These are phyloP conservation scores for Ephialtes manifestator DNA, from an alignment of 2,888 invertebrate genomes.

Conservation along the genomic window DNA sequence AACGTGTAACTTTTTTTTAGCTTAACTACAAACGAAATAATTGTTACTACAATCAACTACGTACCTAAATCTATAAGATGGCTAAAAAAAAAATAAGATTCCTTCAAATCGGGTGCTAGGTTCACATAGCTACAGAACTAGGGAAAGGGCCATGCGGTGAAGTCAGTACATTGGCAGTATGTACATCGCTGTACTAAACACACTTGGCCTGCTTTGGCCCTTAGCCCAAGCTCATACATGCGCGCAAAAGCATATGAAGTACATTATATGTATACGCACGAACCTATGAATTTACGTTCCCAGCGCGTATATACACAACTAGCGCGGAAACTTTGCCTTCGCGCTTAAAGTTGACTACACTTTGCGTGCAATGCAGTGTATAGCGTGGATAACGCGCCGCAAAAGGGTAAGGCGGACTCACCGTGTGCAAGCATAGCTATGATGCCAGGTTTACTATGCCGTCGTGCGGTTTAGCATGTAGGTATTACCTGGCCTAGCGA, in stretches of 20 bases:
- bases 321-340: constrained; percentile 55
- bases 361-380: not conserved
- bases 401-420: constrained; percentile 49
- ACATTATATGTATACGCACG: not conserved
- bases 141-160: not conserved
- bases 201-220: constrained; percentile 26
- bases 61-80: too few relatives aligned
- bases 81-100: too few relatives aligned
- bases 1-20: too few relatives aligned
- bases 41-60: too few relatives aligned
- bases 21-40: too few relatives aligned
- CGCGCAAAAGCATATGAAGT: not conserved
- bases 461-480: constrained; percentile 2
- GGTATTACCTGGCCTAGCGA: constrained; percentile 48
- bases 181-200: constrained; percentile 45
- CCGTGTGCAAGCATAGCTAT: constrained; percentile 39
- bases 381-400: constrained; percentile 14
- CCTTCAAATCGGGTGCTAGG: too few relatives aligned
- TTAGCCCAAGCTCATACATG: constrained; percentile 11
- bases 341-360: constrained; percentile 58
- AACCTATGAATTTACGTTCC: constrained; percentile 1
- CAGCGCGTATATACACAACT: constrained; percentile 29
- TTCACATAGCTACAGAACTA: too few relatives aligned
- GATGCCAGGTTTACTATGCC: constrained; percentile 31
- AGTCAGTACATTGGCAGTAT: constrained; percentile 70